These are phyloP conservation scores for Anabacerthia variegaticeps DNA, from an alignment of 2,797 vertebrate genomes.

Conservation along the genomic window DNA sequence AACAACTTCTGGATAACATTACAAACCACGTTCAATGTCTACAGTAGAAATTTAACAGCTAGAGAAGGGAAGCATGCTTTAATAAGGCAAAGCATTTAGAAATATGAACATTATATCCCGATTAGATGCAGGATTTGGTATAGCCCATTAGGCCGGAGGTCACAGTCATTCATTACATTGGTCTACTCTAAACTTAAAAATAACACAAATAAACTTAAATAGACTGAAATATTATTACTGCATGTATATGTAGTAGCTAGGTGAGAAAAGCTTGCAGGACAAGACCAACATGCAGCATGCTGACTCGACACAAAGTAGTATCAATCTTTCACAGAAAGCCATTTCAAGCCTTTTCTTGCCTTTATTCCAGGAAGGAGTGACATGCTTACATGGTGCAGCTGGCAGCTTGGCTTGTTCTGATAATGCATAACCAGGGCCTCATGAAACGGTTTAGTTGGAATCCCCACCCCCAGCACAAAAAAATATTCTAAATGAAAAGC, in stretches of 20 bases:
- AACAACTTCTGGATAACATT: background rate
- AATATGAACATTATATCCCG: background rate
- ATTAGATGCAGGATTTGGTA: background rate
- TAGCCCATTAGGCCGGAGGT: background rate
- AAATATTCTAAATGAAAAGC: slow-evolving; percentile 10
- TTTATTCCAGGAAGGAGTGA: background rate
- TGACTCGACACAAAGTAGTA: background rate
- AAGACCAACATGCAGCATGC: background rate
- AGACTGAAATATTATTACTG: background rate
- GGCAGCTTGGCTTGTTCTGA: background rate
- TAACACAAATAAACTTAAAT: background rate
- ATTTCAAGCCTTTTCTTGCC: background rate
- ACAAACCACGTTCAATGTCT: background rate
- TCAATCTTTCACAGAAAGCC: background rate
- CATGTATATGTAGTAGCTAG: background rate
- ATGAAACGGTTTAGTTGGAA: background rate
- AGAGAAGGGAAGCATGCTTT: background rate
- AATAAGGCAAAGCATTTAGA: background rate
- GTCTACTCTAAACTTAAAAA: background rate
- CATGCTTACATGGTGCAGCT: background rate
- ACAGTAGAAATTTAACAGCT: background rate
- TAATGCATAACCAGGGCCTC: background rate
- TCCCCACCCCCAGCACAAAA: background rate
- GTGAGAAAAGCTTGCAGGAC: background rate
- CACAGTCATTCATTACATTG: background rate